Conservation (phyloP, 2,797 vertebrate species). For the Otolemur crassicaudatus region DNA sequence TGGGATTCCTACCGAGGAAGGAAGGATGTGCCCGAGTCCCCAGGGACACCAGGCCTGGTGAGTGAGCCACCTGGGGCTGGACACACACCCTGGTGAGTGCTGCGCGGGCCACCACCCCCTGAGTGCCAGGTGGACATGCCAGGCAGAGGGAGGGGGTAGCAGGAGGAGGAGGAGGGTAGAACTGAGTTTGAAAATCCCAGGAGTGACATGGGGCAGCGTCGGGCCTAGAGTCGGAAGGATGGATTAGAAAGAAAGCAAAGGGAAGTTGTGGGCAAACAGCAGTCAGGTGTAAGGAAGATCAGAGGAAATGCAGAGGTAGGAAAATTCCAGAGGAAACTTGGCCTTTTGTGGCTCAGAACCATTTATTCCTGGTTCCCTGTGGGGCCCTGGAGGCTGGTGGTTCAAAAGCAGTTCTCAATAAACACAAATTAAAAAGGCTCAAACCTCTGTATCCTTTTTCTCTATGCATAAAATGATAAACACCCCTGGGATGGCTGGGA, state of each 20-base stretch:
- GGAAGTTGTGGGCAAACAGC: neutral
- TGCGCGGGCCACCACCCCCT: neutral
- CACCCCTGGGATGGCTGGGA: neutral
- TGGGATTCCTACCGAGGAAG: neutral
- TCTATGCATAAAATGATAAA: constrained; percentile 43
- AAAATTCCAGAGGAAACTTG: neutral
- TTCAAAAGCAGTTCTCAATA: constrained; percentile 68
- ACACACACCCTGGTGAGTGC: neutral
- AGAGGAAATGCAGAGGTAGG: neutral
- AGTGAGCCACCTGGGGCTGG: neutral
- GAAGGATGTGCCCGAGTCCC: neutral
- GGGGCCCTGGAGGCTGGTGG: neutral
- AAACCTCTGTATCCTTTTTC: constrained; percentile 59
- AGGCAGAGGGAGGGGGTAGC: too few species aligned
- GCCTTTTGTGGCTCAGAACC: neutral
- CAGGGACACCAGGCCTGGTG: neutral
- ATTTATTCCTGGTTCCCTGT: neutral
- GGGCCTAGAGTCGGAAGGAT: neutral
- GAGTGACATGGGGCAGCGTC: neutral
- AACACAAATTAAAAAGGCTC: constrained; percentile 61
- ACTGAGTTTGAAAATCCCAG: neutral
- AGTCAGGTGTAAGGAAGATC: neutral
- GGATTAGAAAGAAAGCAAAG: neutral
- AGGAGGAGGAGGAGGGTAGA: neutral
- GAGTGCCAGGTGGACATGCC: too few species aligned